Evolutionary conservation across 2,888 invertebrate species (phyloP), one percentile per base, ranked within the genome.

Genomic region (Hedychridium roseum): DNA sequence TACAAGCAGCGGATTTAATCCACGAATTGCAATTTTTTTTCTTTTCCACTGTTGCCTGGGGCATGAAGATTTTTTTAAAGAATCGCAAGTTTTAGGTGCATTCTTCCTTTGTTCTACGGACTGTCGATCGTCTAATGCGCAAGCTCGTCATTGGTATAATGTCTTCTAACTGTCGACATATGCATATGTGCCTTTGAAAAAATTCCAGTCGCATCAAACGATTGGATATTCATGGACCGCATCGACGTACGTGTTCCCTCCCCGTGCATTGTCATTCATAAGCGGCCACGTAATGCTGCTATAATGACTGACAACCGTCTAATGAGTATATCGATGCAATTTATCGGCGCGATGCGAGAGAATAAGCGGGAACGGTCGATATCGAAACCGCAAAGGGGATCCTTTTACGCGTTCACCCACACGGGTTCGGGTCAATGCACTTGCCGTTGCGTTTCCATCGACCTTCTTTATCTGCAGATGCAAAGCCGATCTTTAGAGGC

Each of bases 211-310:
- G 21, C 45, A 50, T 54, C 35, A n/a, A n/a, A n/a, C n/a, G n/a
- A n/a, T n/a, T n/a, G n/a, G 27, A 14, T 21, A 28, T 44, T 41
- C 32, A 47, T 40, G 47, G n/a, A n/a, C 37, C 30, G 43, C 48
- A 50, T 51, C 51, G 53, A 46, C 28, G 41, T 52, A 57, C 53
- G 32, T 51, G 36, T 45, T 45, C 17, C 46, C 56, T 52, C 56
- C 46, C 43, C 40, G 42, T 43, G 50, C 48, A 57, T 60, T 64
- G 54, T 53, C 54, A 64, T 60, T 66, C 58, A 54, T 56, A 61
- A 57, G 60, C 48, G 46, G 28, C 23, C 43, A 39, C 43, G 47
- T 43, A 42, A 47, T 27, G 54, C 47, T 47, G 52, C 54, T 56
- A 53, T 52, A 54, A 59, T 54, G 41, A 48, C 45, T 50, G 57